These are phyloP conservation scores for Drosophila multiciliata DNA, from an alignment of 2,888 invertebrate species.

Conservation along the genomic window DNA sequence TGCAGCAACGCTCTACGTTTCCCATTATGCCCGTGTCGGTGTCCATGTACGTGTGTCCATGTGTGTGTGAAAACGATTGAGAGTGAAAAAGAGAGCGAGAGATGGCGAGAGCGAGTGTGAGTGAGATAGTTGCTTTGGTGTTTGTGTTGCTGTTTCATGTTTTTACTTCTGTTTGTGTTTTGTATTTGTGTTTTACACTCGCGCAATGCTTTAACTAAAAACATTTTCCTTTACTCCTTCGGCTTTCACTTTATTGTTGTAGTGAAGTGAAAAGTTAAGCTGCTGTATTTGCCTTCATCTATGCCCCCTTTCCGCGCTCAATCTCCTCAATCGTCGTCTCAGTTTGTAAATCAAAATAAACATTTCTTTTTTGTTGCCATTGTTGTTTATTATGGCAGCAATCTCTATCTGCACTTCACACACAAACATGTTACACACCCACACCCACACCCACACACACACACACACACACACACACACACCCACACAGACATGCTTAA, in stretches of 20 bases:
- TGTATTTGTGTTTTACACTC: constrained; percentile 38
- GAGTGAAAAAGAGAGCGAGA: neutral
- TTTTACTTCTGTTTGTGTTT: constrained; percentile 27
- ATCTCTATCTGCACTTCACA: constrained; percentile 19
- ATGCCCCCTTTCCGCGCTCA: neutral
- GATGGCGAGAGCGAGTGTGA: neutral
- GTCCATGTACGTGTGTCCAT: constrained; percentile 25
- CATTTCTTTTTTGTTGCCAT: constrained; percentile 72
- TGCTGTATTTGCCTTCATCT: constrained; percentile 38
- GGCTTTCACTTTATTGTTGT: constrained; percentile 30
- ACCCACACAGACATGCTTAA: constrained; percentile 19
- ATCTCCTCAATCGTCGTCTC: constrained; percentile 31
- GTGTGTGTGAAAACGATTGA: neutral
- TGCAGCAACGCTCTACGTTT: constrained; percentile 53
- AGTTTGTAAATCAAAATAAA: constrained; percentile 74
- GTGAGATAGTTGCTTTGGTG: constrained; percentile 17
- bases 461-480: constrained; percentile 21
- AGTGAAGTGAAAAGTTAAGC: constrained; percentile 67
- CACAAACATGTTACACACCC: neutral
- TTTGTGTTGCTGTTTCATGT: constrained; percentile 26
- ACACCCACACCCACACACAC: neutral
- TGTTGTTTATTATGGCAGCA: constrained; percentile 61
- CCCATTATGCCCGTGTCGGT: constrained; percentile 45
- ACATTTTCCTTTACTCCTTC: constrained; percentile 37
- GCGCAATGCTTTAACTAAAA: constrained; percentile 42